These are phyloP conservation scores for Miltochrista miniata DNA, from an alignment of 2,888 invertebrate genomes.

Conservation along the genomic window DNA sequence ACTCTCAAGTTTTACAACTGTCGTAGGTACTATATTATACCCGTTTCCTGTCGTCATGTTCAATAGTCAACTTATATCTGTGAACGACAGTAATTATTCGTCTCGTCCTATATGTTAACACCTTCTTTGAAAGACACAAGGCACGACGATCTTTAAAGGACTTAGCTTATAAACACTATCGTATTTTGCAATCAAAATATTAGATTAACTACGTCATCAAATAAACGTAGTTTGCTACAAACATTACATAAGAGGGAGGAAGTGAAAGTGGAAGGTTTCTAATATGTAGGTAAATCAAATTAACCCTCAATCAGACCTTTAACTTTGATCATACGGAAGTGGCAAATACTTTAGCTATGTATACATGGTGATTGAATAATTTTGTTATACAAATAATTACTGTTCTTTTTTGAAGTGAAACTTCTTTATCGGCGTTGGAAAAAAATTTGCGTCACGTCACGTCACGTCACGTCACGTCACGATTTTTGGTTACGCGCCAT, in stretches of 20 bases:
- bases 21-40: too few relatives aligned
- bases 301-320: neutral
- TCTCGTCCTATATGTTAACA: too few relatives aligned
- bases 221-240: neutral
- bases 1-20: too few relatives aligned
- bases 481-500: too few relatives aligned
- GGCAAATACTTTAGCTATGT: neutral
- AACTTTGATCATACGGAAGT: conserved; percentile 1
- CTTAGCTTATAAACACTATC: neutral
- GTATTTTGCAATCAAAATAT: neutral
- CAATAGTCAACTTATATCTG: too few relatives aligned
- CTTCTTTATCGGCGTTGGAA: too few relatives aligned
- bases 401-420: neutral
- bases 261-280: neutral
- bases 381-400: neutral
- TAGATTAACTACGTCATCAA: neutral
- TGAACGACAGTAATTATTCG: too few relatives aligned
- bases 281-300: neutral
- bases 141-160: too few relatives aligned
- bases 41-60: too few relatives aligned
- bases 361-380: neutral
- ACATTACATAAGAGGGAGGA: neutral
- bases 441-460: too few relatives aligned
- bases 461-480: too few relatives aligned
- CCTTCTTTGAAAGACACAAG: too few relatives aligned